Percentiles rank a stretch among this genome's conserved stretches.
phyloP scores from a whole-genome alignment of 1,140 invertebrate genomes.

The Temnothorax curvispinosus region DNA sequence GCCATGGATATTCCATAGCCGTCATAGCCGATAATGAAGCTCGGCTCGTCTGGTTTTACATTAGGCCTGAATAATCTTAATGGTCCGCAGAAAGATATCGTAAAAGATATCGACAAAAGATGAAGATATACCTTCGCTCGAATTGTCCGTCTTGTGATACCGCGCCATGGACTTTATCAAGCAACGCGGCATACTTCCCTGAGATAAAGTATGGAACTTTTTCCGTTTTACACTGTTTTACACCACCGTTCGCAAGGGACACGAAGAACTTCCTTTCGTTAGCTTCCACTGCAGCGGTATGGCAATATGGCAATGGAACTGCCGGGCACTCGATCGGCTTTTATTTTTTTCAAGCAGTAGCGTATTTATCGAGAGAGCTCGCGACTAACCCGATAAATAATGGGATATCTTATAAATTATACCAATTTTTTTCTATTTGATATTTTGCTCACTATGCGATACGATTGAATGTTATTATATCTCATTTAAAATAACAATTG shows the following conservation, averaged over 20 bases:
- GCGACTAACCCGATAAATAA: not conserved
- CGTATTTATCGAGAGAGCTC: slow-evolving; percentile 52
- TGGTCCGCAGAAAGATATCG: not conserved
- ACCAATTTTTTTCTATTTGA: not conserved
- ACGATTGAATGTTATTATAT: not conserved
- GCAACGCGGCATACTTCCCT: slow-evolving; percentile 78
- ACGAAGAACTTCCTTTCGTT: not conserved
- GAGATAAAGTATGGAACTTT: not conserved
- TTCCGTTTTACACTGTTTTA: too few relatives aligned
- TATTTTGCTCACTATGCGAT: not conserved
- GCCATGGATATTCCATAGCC: not conserved
- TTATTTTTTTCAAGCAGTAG: slow-evolving; percentile 61
- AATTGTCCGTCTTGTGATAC: slow-evolving; percentile 67
- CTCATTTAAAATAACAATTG: not conserved
- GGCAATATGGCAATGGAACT: slow-evolving; percentile 48
- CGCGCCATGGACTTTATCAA: slow-evolving; percentile 80
- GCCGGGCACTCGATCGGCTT: slow-evolving; percentile 33
- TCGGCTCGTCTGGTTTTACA: not conserved
- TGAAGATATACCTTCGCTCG: slow-evolving; percentile 71
- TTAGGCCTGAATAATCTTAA: not conserved
- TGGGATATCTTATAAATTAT: not conserved
- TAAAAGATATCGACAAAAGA: not conserved
- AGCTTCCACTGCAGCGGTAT: slow-evolving; percentile 27
- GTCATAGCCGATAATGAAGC: not conserved
- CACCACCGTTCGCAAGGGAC: not conserved